Evolutionary conservation across 2,797 vertebrate genomes (phyloP).

Genomic region (Numenius phaeopus): DNA sequence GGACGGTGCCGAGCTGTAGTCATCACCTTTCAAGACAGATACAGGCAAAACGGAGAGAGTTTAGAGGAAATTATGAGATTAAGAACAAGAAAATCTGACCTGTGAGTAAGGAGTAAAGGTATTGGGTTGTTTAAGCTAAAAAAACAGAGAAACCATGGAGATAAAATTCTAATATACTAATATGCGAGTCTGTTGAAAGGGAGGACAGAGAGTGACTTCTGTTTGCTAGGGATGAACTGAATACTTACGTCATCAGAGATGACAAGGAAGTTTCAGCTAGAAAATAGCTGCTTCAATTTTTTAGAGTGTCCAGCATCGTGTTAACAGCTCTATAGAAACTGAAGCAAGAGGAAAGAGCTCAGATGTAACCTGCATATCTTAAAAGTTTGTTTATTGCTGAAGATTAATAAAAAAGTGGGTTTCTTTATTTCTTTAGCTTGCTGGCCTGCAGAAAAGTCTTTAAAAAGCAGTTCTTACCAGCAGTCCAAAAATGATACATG

Average conservation of each 20-base stretch:
- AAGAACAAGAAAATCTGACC: background rate
- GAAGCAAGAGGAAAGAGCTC: background rate
- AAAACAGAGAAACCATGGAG: background rate
- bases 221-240: background rate
- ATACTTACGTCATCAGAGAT: background rate
- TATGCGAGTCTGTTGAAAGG: background rate
- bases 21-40: background rate
- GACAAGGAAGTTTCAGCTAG: background rate
- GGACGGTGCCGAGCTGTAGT: background rate
- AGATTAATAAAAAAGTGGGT: background rate
- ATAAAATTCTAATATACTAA: background rate
- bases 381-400: background rate
- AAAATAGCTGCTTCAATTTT: background rate
- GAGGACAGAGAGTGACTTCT: background rate
- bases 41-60: background rate
- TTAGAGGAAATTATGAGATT: background rate
- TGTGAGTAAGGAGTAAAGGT: background rate
- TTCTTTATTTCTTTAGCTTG: background rate
- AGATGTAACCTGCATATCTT: background rate
- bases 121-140: background rate
- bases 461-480: background rate
- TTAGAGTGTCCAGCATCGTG: background rate
- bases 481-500: background rate
- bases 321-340: background rate
- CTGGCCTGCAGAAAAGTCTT: background rate